A percentile compares a stretch with the other conserved stretches of the same genome.
phyloP scores from a whole-genome alignment of 2,888 invertebrate genomes.

The Peribatodes rhomboidaria region DNA sequence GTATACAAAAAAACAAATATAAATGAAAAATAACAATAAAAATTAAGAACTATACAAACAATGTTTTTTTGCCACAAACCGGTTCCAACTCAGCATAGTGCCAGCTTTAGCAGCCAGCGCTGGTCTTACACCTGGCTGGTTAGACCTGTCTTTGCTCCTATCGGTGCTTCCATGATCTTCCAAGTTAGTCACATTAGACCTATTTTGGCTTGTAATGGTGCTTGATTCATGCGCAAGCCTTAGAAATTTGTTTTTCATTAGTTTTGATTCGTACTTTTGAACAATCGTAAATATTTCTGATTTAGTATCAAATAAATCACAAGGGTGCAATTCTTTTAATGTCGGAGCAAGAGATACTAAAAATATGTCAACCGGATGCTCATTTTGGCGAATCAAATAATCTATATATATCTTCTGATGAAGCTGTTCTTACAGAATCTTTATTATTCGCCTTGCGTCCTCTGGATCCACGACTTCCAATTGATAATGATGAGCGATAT shows the following conservation, averaged over 20 bases:
- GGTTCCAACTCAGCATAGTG: too few species aligned
- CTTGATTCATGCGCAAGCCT: not conserved
- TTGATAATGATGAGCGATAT: too few species aligned
- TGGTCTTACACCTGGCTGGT: too few species aligned
- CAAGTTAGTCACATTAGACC: not conserved
- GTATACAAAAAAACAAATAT: too few species aligned
- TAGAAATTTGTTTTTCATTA: not conserved
- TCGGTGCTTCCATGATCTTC: not conserved
- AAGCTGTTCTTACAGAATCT: not conserved
- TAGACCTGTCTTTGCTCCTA: not conserved
- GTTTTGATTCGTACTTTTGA: slow-evolving; percentile 1
- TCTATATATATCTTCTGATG: not conserved
- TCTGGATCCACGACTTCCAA: too few species aligned
- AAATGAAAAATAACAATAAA: too few species aligned
- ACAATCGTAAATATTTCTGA: not conserved
- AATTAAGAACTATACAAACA: too few species aligned
- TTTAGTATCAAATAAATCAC: not conserved
- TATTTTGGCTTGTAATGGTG: not conserved
- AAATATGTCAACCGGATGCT: not conserved
- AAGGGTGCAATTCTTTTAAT: not conserved
- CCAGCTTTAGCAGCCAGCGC: too few species aligned
- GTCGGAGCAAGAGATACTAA: not conserved
- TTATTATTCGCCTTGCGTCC: too few species aligned
- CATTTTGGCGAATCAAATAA: slow-evolving; percentile 1
- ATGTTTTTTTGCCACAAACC: too few species aligned